Base-by-base conservation (phyloP, 2,113 vertebrate genomes). In the Charina bottae region DNA sequence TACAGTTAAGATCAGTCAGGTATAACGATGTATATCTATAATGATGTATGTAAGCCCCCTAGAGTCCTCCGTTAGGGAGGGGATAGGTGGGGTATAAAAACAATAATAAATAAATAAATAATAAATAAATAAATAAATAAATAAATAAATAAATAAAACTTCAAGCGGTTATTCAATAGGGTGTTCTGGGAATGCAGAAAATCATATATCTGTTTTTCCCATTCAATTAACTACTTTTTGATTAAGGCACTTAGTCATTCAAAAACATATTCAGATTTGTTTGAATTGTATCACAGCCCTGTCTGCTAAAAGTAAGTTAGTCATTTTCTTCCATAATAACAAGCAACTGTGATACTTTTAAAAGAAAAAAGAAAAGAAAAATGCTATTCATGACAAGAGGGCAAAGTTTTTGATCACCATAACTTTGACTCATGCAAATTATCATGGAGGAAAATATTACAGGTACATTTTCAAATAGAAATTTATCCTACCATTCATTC, bases 231-330 rank as follows among this genome's bases (percentile, higher is more conserved):
- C 85, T 83, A 87, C 88, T 8, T 49, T 89, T 15, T 93, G 88
- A 87, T 86, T 54, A 95, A 96, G 94, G 26, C 21, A 95, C 54
- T 26, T 93, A 17, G 46, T 59, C 85, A 94, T 26, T 89, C 89
- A 89, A 95, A 91, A 12, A 6, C 1, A 0, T 64, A 54, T 84
- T 62, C 58, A 92, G 87, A 88, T 68, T 94, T 94, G 87, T 49
- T 62, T 93, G 72, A 95, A 91, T 90, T 87, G 91, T 89, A 93
- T 84, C 42, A 85, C n/a, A 88, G 9, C 3, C 85, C 42, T 78
- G 93, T 24, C 78, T 93, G 28, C 92, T 62, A 54, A 72, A 84
- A 90, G 62, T 26, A 87, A 68, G 59, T 93, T 78, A 89, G 72
- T 33, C 2, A 59, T 93, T 85, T 24, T 68, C 89, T n/a, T 5